Percentiles rank a stretch among this genome's conserved stretches.
Evolutionary conservation across 2,797 vertebrate genomes (phyloP).

Genomic region (Poeciliopsis gracilis): DNA sequence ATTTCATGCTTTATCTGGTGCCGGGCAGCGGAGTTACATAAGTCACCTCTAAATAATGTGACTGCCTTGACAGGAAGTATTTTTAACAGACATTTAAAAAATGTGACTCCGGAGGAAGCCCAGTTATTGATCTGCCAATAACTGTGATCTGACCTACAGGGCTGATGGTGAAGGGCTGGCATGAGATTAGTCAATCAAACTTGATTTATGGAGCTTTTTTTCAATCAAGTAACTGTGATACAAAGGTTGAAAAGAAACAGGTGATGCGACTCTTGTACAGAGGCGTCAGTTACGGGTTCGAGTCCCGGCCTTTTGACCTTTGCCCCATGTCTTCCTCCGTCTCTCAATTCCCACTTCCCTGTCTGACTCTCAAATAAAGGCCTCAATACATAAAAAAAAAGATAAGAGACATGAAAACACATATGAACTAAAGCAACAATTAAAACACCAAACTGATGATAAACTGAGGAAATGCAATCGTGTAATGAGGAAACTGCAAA

Average conservation of each 20-base stretch:
- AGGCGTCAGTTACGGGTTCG: too few species aligned
- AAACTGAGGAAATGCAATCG: neutral
- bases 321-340: too few species aligned
- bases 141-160: neutral
- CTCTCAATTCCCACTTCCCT: too few species aligned
- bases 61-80: slow-evolving; percentile 5
- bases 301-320: too few species aligned
- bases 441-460: neutral
- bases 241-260: neutral
- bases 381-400: too few species aligned
- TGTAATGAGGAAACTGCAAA: neutral
- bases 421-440: neutral
- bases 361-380: too few species aligned
- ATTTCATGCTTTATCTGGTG: slow-evolving; percentile 40
- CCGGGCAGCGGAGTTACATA: slow-evolving; percentile 21
- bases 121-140: slow-evolving; percentile 3
- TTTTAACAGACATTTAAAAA: neutral
- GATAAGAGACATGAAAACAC: neutral
- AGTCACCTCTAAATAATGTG: slow-evolving; percentile 25
- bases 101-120: neutral
- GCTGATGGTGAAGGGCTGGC: neutral
- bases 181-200: neutral
- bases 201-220: neutral
- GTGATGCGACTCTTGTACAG: too few species aligned
- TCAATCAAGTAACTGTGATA: neutral